These are phyloP conservation scores for Seriola dumerili DNA, from an alignment of 2,113 vertebrate species.

Conservation along the genomic window DNA sequence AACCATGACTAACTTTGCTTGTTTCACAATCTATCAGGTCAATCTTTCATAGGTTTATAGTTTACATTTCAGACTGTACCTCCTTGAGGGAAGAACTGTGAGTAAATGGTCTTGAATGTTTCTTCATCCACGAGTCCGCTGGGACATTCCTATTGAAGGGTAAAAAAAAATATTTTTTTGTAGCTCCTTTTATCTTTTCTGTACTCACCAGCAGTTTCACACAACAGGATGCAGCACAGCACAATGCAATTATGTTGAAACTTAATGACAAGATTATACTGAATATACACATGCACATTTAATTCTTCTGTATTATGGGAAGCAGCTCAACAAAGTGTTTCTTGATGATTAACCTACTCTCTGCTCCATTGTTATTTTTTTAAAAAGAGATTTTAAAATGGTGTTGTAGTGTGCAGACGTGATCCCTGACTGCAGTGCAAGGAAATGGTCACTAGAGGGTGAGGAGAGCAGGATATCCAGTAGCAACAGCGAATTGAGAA, in stretches of 20 bases:
- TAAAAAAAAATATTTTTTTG: not conserved
- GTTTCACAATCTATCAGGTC: not conserved
- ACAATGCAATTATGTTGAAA: no score
- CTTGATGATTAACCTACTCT: not conserved
- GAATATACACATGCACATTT: no score
- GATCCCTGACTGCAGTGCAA: not conserved
- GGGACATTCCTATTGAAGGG: slow-evolving; percentile 90
- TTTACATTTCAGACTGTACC: slow-evolving; percentile 79
- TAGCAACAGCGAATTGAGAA: not conserved
- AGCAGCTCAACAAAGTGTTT: not conserved
- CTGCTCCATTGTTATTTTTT: not conserved
- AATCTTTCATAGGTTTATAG: not conserved
- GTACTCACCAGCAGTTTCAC: no score
- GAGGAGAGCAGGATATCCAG: not conserved
- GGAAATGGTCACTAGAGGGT: slow-evolving; percentile 17
- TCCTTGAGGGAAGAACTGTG: slow-evolving; percentile 97
- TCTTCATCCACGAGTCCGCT: slow-evolving; percentile 96
- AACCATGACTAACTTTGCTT: not conserved
- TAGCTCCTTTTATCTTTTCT: no score
- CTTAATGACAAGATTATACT: not conserved
- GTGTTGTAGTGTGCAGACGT: not conserved
- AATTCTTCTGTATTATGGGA: no score
- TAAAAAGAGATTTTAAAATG: not conserved
- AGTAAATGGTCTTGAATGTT: slow-evolving; percentile 96
- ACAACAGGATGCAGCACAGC: no score